A percentile compares a stretch with the other conserved stretches of the same genome.
Conservation (phyloP, 2,113 vertebrate genomes). For the Candoia aspera region DNA sequence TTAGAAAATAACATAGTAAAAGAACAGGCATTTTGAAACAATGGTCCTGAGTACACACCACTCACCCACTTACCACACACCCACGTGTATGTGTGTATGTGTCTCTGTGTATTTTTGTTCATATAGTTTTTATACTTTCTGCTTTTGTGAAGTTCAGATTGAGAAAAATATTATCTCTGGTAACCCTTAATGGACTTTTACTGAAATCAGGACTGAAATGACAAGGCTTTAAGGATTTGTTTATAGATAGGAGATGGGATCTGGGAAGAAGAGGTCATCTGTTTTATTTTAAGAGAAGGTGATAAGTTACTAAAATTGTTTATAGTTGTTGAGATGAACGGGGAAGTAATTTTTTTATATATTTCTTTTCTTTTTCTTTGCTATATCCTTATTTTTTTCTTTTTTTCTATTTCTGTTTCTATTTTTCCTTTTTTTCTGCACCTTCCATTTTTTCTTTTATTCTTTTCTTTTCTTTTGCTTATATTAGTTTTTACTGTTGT, state of each 20-base stretch:
- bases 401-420: not conserved
- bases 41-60: not conserved
- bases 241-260: not conserved
- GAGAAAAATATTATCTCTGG: not conserved
- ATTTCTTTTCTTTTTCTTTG: not conserved
- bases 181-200: not conserved
- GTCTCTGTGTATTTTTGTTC: conserved; percentile 12
- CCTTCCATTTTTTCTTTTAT: not conserved
- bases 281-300: not conserved
- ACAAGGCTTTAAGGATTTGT: not conserved
- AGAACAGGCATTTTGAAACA: not conserved
- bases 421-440: not conserved
- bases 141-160: not conserved
- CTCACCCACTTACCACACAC: no score
- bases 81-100: not conserved
- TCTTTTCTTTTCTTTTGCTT: not conserved
- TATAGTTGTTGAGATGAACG: not conserved
- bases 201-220: not conserved
- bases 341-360: not conserved
- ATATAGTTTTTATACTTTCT: not conserved
- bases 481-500: not conserved
- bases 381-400: not conserved
- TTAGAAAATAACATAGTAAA: not conserved
- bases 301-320: not conserved
- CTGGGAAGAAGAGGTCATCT: not conserved